Base-by-base conservation (phyloP, 2,113 vertebrate species). In the Semicossyphus pulcher region DNA sequence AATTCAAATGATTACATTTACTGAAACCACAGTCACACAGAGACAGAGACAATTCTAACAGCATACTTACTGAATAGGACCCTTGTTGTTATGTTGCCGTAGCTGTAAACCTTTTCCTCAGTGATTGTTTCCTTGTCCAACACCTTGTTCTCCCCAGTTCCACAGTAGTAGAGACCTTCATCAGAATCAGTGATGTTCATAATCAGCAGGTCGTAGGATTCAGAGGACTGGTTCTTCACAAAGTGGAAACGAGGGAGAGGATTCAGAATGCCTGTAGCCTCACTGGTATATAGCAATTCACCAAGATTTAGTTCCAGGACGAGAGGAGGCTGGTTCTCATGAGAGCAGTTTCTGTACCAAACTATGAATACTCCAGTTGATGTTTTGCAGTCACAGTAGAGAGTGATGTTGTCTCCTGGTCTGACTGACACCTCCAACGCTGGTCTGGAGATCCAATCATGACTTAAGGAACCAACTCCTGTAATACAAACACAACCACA, bases 271-370 rank as follows among this genome's bases (percentile, higher is more conserved):
- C 14, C 3, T n/a, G n/a, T 4, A 47, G 7, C 9, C 14, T 49
- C 12, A 11, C 0, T 14, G 25, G 2, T 51, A 1, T 7, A 2
- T 26, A 4, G 26, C 23, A 1, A 5, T 2, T 1, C 4, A 5
- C 15, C 11, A 26, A 16, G 23, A 2, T 15, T 14, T 47, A 2
- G 0, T 23, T 11, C 15, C 5, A 89, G 11, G 48, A 78, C 45
- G 25, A 90, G 63, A 47, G 81, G 0, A 10, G 75, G 80, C 21
- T 84, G 83, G 37, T 86, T 84, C 34, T 77, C 42, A 65, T 86
- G 83, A 54, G 78, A 84, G n/a, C 83, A 80, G 58, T 84, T 87
- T n/a, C 68, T 85, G 72, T 47, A 76, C 82, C 81, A 88, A 45
- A 79, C 31, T 31, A 25, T 83, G n/a, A 21, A 45, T 3, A 21